Evolutionary conservation across 2,797 vertebrate species (phyloP).

Genomic region (Petrocephalus sullivani): DNA sequence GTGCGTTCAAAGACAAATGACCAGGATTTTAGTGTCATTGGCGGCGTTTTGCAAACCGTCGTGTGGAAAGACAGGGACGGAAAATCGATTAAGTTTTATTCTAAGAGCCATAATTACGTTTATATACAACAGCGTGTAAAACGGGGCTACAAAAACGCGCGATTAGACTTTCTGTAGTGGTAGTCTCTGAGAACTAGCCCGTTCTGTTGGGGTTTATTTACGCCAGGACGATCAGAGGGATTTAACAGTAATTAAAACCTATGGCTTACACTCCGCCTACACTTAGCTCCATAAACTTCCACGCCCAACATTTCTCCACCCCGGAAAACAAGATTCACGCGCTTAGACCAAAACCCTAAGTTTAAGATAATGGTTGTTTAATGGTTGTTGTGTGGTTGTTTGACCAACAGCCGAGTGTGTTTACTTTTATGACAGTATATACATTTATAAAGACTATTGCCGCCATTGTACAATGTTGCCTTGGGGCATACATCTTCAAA

Average conservation of each 20-base stretch:
- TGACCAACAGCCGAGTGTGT: background rate
- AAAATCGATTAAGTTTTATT: slow-evolving; percentile 61
- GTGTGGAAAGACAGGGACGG: slow-evolving; percentile 40
- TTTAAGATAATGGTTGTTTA: background rate
- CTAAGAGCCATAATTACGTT: slow-evolving; percentile 63
- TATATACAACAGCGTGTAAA: slow-evolving; percentile 53
- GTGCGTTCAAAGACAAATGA: slow-evolving; percentile 28
- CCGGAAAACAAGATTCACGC: slow-evolving; percentile 62
- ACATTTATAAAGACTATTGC: background rate
- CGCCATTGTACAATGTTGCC: background rate
- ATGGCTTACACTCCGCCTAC: slow-evolving; percentile 56
- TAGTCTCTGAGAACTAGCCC: slow-evolving; percentile 60
- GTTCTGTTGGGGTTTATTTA: slow-evolving; percentile 81
- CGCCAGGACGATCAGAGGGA: slow-evolving; percentile 80
- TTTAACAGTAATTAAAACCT: slow-evolving; percentile 81
- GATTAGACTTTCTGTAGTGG: slow-evolving; percentile 51
- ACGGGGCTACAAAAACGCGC: slow-evolving; percentile 49
- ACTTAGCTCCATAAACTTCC: background rate
- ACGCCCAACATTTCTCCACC: slow-evolving; percentile 58
- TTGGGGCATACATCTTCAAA: background rate
- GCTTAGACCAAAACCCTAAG: background rate
- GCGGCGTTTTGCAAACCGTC: slow-evolving; percentile 39
- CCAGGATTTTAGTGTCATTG: slow-evolving; percentile 30
- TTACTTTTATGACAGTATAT: background rate
- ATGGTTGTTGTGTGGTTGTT: background rate